Evolutionary conservation across 2,113 vertebrate species (phyloP), one percentile per base, ranked within the genome.

Genomic region (Urocynchramus pylzowi): DNA sequence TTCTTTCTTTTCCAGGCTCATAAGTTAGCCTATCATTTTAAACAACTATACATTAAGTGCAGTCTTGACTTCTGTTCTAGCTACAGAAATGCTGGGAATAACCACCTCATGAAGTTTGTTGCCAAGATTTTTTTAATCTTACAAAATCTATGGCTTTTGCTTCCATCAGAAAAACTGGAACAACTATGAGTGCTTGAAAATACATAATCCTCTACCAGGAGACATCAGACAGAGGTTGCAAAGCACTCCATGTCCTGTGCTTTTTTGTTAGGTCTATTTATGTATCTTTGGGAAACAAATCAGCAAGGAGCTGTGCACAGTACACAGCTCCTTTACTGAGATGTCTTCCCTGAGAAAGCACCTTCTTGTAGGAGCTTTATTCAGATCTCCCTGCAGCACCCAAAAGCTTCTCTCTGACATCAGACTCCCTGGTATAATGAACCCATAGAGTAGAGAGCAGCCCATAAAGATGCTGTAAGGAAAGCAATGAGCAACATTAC

Each of bases 131-230:
- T 35, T 63, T 74, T 13, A 27, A 45, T 65, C 47, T 33, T 85
- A 65, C 24, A 73, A 57, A 57, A 35, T 73, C 70, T 53, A 1
- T 76, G 47, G 33, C 67, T 95, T 47, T 85, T 93, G 27, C 10
- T 90, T 87, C 57, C 75, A 89, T 94, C 64, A 74, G 91, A 91
- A 93, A 83, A 97, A 41, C 13, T 80, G 39, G 47, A 84, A 85
- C 0, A 2, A 23, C 22, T 31, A 16, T 4, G 5, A 85, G 15
- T 45, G 11, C 80, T 74, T 83, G 63, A 77, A 94, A 83, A 80
- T 21, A 33, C 3, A 50, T 33, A 28, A 70, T 42, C 39, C 42
- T 80, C 22, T 65, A 73, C 28, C 21, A 23, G 23, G 41, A 93
- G n/a, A 70, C 22, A 49, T 53, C 50, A 78, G 76, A 73, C 53